Evolutionary conservation across 2,113 vertebrate genomes (phyloP).

Genomic region (Gymnobelideus leadbeateri): DNA sequence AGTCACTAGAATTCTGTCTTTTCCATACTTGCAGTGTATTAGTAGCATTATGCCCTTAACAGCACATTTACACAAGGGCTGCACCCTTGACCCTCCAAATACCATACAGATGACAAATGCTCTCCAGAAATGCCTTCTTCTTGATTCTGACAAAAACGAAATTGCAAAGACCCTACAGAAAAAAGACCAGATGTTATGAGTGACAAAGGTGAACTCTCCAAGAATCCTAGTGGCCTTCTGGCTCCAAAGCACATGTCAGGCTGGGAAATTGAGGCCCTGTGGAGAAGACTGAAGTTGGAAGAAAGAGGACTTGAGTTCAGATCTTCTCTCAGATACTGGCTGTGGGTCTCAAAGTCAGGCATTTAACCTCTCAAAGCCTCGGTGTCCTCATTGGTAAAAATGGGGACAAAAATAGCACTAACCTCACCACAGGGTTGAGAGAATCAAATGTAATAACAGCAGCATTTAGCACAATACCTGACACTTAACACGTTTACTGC

Average conservation of each 20-base stretch:
- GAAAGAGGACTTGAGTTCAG: background rate
- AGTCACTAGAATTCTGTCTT: constrained; percentile 5
- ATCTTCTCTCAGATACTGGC: background rate
- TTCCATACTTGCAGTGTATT: constrained; percentile 59
- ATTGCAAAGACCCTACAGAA: constrained; percentile 39
- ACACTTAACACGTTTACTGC: background rate
- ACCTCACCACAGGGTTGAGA: background rate
- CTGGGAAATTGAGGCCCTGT: background rate
- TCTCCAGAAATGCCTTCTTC: background rate
- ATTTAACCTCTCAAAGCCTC: background rate
- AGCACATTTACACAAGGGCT: constrained; percentile 31
- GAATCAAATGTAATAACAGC: background rate
- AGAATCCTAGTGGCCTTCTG: background rate
- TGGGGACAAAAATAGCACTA: background rate
- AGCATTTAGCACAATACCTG: background rate
- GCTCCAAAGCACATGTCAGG: background rate
- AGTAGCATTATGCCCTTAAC: constrained; percentile 44
- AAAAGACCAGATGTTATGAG: constrained; percentile 19
- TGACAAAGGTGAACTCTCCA: background rate
- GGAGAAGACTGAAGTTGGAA: background rate
- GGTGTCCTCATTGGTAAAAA: background rate
- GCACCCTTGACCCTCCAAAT: constrained; percentile 18
- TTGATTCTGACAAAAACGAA: constrained; percentile 3
- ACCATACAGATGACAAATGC: constrained; percentile 52
- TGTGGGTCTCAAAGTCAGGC: background rate